These are phyloP conservation scores for Holothuria glaberrima DNA, from an alignment of 35 echinoderm and acorn worm genomes.

Conservation along the genomic window DNA sequence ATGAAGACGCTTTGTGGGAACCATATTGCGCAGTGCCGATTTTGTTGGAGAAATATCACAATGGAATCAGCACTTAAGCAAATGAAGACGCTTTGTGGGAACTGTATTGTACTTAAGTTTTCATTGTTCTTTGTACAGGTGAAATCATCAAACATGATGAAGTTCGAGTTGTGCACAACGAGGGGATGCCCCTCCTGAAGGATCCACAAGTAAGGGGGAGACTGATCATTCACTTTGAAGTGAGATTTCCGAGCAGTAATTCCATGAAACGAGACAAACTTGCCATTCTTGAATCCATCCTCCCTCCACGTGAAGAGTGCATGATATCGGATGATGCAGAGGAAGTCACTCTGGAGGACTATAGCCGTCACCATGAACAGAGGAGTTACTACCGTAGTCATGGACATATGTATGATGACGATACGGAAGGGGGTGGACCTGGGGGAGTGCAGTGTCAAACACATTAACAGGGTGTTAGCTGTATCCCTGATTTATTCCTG, in stretches of 20 bases:
- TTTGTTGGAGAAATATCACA: too few species aligned
- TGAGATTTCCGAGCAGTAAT: conserved; percentile 69
- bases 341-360: conserved; percentile 66
- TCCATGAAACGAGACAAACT: conserved; percentile 57
- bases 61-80: too few species aligned
- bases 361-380: conserved; percentile 56
- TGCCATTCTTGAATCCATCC: conserved; percentile 62
- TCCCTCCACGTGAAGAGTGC: conserved; percentile 70
- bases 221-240: conserved; percentile 85
- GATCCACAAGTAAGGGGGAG: conserved; percentile 81
- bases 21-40: too few species aligned
- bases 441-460: conserved; percentile 85
- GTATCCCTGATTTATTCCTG: too few species aligned
- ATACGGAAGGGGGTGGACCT: conserved; percentile 64
- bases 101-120: too few species aligned
- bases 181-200: conserved; percentile 90
- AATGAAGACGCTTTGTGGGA: too few species aligned
- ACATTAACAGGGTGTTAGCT: conserved; percentile 54
- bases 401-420: conserved; percentile 62
- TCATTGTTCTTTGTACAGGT: conserved; percentile 25
- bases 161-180: conserved; percentile 70
- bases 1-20: too few species aligned
- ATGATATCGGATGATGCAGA: conserved; percentile 78
- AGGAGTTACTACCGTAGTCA: conserved; percentile 27
- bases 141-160: conserved; percentile 91